phyloP scores from a whole-genome alignment of 2,113 vertebrate genomes.

The Dunckerocampus dactyliophorus region DNA sequence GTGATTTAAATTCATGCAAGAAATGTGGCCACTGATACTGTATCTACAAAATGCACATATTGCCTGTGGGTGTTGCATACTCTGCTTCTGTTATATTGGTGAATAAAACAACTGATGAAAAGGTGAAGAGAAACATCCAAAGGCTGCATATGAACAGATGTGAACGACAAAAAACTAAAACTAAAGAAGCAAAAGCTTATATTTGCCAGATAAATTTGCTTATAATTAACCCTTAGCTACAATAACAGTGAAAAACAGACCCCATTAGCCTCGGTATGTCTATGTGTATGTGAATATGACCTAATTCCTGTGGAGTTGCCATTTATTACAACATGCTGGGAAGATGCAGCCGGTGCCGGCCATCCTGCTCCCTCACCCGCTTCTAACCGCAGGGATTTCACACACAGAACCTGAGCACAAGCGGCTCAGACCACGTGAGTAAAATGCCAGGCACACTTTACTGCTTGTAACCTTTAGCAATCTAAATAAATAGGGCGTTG shows the following conservation, averaged over 20 bases:
- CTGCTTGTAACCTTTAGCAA: background rate
- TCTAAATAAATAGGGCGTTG: background rate
- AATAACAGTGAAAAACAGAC: background rate
- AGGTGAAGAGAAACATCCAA: background rate
- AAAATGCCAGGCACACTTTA: conserved; percentile 13
- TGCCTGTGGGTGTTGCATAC: background rate
- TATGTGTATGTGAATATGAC: background rate
- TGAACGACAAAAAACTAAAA: too few species aligned
- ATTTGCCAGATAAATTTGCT: background rate
- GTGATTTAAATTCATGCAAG: background rate
- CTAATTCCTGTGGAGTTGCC: conserved; percentile 18
- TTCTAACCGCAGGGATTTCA: conserved; percentile 14
- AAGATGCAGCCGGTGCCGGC: conserved; percentile 11
- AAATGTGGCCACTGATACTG: background rate
- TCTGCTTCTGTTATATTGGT: background rate
- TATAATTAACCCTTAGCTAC: conserved; percentile 7
- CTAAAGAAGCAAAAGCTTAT: background rate
- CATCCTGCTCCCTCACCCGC: conserved; percentile 8
- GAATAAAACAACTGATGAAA: background rate
- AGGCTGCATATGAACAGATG: background rate
- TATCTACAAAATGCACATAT: background rate
- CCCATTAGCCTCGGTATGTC: background rate
- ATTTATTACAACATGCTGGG: conserved; percentile 30
- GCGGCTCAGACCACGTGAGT: background rate
- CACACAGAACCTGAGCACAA: conserved; percentile 1